Percentiles rank a stretch among this genome's conserved stretches.
These are phyloP conservation scores for Triplophysa dalaica DNA, from an alignment of 2,113 vertebrate species.

Conservation along the genomic window DNA sequence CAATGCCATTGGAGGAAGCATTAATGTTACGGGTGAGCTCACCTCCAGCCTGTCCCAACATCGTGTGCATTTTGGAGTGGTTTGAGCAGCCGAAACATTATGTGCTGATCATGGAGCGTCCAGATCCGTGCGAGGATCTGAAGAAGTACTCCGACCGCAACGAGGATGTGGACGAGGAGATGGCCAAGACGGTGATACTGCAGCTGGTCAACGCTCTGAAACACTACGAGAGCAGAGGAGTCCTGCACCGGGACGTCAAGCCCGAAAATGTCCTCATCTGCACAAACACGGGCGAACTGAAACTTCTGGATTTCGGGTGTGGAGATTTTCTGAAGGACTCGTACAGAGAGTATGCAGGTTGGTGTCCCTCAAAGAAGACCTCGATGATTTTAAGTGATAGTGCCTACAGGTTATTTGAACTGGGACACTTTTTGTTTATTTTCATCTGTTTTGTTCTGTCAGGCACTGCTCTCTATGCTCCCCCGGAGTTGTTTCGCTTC, in stretches of 20 bases:
- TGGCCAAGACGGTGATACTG: constrained; percentile 1
- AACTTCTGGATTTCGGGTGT: constrained; percentile 69
- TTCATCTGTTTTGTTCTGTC: neutral
- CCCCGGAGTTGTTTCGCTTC: constrained; percentile 61
- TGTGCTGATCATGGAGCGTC: too few species aligned
- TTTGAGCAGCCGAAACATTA: too few species aligned
- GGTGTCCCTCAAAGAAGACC: neutral
- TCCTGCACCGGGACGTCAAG: constrained; percentile 69
- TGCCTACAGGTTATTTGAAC: neutral
- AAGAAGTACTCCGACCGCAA: too few species aligned
- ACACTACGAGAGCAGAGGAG: constrained; percentile 58
- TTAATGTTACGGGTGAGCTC: too few species aligned
- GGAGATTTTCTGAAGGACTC: constrained; percentile 58
- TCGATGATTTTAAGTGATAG: neutral
- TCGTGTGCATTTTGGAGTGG: too few species aligned
- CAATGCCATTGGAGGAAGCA: too few species aligned
- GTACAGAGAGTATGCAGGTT: constrained; percentile 62
- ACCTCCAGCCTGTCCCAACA: too few species aligned
- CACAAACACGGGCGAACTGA: constrained; percentile 57
- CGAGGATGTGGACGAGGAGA: too few species aligned
- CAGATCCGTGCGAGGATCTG: too few species aligned
- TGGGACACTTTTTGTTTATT: neutral
- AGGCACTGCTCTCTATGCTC: constrained; percentile 62
- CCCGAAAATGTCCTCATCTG: constrained; percentile 75
- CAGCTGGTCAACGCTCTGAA: constrained; percentile 59